Percentiles rank a stretch among this genome's conserved stretches.
Evolutionary conservation across 2,888 invertebrate species (phyloP).

Genomic region (Trachelus tabidus): DNA sequence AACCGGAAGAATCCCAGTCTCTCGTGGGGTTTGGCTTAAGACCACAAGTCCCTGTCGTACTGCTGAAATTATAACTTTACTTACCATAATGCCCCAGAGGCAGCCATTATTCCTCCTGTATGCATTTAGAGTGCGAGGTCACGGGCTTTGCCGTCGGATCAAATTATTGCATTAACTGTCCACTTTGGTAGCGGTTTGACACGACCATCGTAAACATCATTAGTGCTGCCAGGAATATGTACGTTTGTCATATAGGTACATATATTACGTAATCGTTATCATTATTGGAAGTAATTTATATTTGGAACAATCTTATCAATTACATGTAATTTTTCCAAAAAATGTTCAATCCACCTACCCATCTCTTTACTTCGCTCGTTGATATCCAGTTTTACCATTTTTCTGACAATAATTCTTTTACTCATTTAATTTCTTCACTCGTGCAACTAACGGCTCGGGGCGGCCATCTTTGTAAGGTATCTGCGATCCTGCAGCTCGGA

Average conservation of each 20-base stretch:
- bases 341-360: neutral
- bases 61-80: conserved; percentile 19
- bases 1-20: conserved; percentile 9
- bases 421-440: neutral
- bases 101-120: conserved; percentile 4
- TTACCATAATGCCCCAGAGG: neutral
- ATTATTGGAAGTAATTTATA: neutral
- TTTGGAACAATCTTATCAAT: neutral
- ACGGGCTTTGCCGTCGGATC: neutral
- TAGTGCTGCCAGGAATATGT: neutral
- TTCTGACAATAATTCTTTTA: neutral
- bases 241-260: neutral
- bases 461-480: neutral
- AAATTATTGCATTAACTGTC: neutral
- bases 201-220: neutral
- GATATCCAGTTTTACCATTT: neutral
- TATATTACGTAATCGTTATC: neutral
- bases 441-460: neutral
- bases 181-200: neutral
- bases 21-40: conserved; percentile 36
- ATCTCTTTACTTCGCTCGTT: neutral
- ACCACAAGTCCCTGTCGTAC: conserved; percentile 29
- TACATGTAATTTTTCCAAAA: neutral
- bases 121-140: neutral
- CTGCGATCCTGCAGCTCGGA: neutral